Evolutionary conservation across 37 sponge, comb jelly and placozoan species (phyloP).

Genomic region (Beroe forskalii): DNA sequence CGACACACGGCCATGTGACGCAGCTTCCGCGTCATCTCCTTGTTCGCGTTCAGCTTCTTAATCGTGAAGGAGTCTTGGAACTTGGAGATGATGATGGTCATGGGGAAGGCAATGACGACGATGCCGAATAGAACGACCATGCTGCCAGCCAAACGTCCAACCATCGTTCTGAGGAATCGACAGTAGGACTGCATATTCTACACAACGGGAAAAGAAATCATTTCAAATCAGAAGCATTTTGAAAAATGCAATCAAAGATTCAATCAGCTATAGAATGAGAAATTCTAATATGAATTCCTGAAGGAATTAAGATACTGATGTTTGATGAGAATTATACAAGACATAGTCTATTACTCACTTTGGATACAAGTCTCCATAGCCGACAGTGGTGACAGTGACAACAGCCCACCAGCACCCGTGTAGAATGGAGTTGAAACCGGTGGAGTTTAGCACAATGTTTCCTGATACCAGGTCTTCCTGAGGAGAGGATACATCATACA

Average conservation of each 20-base stretch:
- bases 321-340: no score
- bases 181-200: no score
- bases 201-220: no score
- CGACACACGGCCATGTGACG: conserved; percentile 20
- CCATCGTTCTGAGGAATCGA: conserved; percentile 8
- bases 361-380: conserved; percentile 42
- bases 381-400: conserved; percentile 46
- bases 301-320: no score
- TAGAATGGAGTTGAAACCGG: conserved; percentile 2
- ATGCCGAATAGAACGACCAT: conserved; percentile 48
- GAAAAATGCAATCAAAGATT: no score
- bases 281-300: no score
- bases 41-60: conserved; percentile 33
- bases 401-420: conserved; percentile 63
- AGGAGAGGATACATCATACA: no score
- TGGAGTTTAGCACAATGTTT: neutral
- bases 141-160: conserved; percentile 35
- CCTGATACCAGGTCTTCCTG: neutral
- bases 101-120: conserved; percentile 47
- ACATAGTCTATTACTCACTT: conserved; percentile 26
- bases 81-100: conserved; percentile 65
- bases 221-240: no score
- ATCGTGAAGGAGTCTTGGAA: conserved; percentile 60
- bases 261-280: no score
- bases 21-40: conserved; percentile 54